A percentile compares a stretch with the other conserved stretches of the same genome.
Evolutionary conservation across 2,888 invertebrate genomes (phyloP).

Genomic region (Hanleya hanleyi): DNA sequence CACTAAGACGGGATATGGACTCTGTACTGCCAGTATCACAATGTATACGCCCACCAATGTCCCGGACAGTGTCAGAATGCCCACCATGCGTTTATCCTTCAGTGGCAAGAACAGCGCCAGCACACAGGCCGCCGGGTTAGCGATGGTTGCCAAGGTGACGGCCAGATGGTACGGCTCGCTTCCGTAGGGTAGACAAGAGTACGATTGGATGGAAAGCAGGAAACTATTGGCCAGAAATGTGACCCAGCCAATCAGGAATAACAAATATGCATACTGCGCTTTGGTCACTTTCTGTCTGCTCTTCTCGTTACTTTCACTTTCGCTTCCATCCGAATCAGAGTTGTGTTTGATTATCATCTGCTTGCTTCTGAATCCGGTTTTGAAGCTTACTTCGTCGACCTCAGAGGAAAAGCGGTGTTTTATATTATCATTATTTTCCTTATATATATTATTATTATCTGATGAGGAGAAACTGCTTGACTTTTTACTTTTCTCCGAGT

Average conservation of each 20-base stretch:
- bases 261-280: slow-evolving; percentile 44
- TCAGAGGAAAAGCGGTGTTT: background rate
- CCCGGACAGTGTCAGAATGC: slow-evolving; percentile 67
- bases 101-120: slow-evolving; percentile 76
- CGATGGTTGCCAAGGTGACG: slow-evolving; percentile 83
- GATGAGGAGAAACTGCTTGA: background rate
- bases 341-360: background rate
- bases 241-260: slow-evolving; percentile 75
- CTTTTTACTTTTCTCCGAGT: background rate
- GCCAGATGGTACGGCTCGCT: slow-evolving; percentile 83
- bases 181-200: slow-evolving; percentile 88
- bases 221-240: slow-evolving; percentile 85
- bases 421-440: background rate
- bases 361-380: background rate
- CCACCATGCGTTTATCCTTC: slow-evolving; percentile 42
- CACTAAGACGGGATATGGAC: slow-evolving; percentile 81
- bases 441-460: background rate
- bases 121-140: slow-evolving; percentile 85
- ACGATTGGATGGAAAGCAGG: slow-evolving; percentile 86
- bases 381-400: background rate
- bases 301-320: background rate
- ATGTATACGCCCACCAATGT: slow-evolving; percentile 80
- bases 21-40: slow-evolving; percentile 81
- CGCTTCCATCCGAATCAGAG: background rate
- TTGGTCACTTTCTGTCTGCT: background rate